Evolutionary conservation across 2,113 vertebrate species (phyloP), one percentile per base, ranked within the genome.

Genomic region (Toxotes chatareus): DNA sequence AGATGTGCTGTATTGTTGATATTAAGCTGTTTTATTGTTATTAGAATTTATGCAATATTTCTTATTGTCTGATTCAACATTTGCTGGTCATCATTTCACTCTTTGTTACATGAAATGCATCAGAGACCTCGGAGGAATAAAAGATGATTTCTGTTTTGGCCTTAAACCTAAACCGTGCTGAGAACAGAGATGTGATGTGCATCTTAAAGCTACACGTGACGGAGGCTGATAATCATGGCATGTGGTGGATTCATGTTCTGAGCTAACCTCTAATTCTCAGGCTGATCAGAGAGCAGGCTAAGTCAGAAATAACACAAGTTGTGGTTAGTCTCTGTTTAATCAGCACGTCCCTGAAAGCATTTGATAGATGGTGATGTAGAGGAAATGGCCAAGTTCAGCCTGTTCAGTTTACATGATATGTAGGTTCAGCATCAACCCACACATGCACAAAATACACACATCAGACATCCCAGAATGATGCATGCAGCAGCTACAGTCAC

Each of bases 1-100:
- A 96, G 93, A 95, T 95, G 95, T 91, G 65, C 51, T 55, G 60
- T 75, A 60, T 42, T 42, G 0, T 31, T 23, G 10, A 1, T 38
- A 67, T 62, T n/a, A 64, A 32, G 16, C 10, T 36, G 8, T 75
- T 67, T 66, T 3, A 73, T 32, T 67, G 21, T 42, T 3, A 34
- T 65, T 62, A n/a, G 16, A 56, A 62, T 49, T 56, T 12, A 64
- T 36, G 64, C 31, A 31, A 67, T 23, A 56, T 46, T 19, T 79
- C n/a, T 70, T 64, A 73, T 71, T 10, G 38, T 60, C 31, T 31
- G 23, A 36, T 55, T 27, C 27, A 47, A 79, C 11, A 11, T 44
- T 51, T 31, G 19, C 14, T 12, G 16, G 16, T 16, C 12, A 12
- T 67, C 13, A 57, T 80, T 31, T 51, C 14, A 7, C 27, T 62